Evolutionary conservation across 2,888 invertebrate genomes (phyloP), one percentile per base, ranked within the genome.

Genomic region (Celastrina argiolus): DNA sequence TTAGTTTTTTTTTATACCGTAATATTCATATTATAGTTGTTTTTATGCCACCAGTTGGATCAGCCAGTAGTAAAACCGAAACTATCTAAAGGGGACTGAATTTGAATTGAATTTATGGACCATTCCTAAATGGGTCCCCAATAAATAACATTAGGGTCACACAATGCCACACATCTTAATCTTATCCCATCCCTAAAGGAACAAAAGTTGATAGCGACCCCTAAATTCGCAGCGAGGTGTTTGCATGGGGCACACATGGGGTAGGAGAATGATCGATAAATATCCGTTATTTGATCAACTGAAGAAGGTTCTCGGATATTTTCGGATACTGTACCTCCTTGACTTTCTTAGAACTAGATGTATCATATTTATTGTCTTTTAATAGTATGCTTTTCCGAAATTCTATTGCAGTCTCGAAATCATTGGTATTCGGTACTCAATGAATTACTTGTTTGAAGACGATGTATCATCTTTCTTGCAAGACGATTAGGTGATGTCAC

Each of bases 221-320:
- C 51, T 26, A 51, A 51, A 51, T 51, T 26, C 51, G 22, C 51
- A 14, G 51, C 22, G 12, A 51, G 51, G 22, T 51, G 51, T 51
- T 51, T 51, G 26, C 22, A 51, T 18, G 51, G 14, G 22, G 22
- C 22, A 31, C 59, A 59, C 59, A 34, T 31, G 59, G 59, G 59
- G 59, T 59, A 51, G 51, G 34, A 7, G 14, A 34, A 14, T 16
- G 59, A 59, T 59, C 59, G 59, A 31, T 31, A 59, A 59, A 16
- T 59, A 34, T 59, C 34, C 59, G 34, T 18, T 59, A 59, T 59
- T 59, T 59, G 59, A 31, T 59, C 59, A 31, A 31, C 16, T 16
- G 16, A 8, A 59, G 31, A 31, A 16, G 31, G 31, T 51, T 51
- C 51, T 26, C 4, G 51, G 51, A 51, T 51, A 51, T 51, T 51